A percentile compares a stretch with the other conserved stretches of the same genome.
Conservation (phyloP, 1,140 invertebrate species). For the Drosophila grimshawi region DNA sequence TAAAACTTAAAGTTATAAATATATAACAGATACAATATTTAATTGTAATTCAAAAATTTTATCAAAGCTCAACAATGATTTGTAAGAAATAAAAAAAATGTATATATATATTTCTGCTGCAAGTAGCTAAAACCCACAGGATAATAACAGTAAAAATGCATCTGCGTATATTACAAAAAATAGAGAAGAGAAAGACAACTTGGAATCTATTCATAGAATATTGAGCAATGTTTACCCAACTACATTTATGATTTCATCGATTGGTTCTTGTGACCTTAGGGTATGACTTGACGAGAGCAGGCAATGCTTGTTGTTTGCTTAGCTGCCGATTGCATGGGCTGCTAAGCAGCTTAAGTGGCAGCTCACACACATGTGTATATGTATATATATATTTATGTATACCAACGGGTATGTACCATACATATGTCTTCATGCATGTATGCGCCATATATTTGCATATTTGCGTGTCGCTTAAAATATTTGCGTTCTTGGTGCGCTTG, state of each 20-base stretch:
- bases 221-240: constrained; percentile 2
- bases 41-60: too few species aligned
- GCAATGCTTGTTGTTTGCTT: constrained; percentile 66
- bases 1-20: too few species aligned
- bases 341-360: constrained; percentile 78
- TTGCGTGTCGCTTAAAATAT: constrained; percentile 74
- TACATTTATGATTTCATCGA: constrained; percentile 36
- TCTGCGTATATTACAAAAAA: neutral
- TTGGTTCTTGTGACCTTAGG: constrained; percentile 41
- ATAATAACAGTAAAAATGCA: neutral
- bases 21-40: too few species aligned
- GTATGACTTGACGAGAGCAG: constrained; percentile 30
- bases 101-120: too few species aligned
- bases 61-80: too few species aligned
- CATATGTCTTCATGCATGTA: constrained; percentile 45
- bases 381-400: constrained; percentile 14
- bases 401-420: neutral
- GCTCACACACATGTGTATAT: constrained; percentile 32
- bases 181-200: neutral
- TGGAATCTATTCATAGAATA: neutral
- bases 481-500: constrained; percentile 75
- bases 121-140: neutral
- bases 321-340: constrained; percentile 56
- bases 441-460: constrained; percentile 71
- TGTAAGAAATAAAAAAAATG: too few species aligned